Conservation (phyloP, 2,113 vertebrate species). For the Blennius ocellaris region DNA sequence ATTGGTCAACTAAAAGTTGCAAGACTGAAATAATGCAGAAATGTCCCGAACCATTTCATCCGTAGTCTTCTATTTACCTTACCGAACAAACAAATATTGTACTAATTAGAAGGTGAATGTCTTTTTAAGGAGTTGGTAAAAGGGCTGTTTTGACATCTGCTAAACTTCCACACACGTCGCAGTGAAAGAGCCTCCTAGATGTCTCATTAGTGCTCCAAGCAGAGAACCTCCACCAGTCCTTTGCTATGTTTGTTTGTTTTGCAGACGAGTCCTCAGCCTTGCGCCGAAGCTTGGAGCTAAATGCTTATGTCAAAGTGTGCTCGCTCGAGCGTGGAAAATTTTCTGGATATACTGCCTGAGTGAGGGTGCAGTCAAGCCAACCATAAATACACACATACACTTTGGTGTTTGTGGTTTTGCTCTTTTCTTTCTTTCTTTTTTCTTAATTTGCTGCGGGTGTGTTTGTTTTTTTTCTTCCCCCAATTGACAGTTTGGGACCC, state of each 20-base stretch:
- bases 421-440: not conserved
- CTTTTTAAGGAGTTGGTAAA: not conserved
- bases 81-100: not conserved
- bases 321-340: not conserved
- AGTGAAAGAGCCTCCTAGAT: not conserved
- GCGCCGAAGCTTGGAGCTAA: not conserved
- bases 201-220: slow-evolving; percentile 3
- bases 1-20: no score
- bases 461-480: slow-evolving; percentile 34
- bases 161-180: not conserved
- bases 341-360: not conserved
- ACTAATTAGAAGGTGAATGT: not conserved
- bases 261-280: not conserved
- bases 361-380: no score
- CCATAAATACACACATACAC: not conserved
- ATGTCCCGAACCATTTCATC: no score
- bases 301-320: not conserved
- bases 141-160: not conserved
- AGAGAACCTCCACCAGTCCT: not conserved
- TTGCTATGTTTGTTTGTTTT: not conserved
- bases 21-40: no score
- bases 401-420: not conserved
- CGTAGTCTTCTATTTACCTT: not conserved
- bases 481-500: slow-evolving; percentile 58
- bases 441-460: slow-evolving; percentile 35